phyloP scores from a whole-genome alignment of 2,888 invertebrate species.

The Meta bourneti region DNA sequence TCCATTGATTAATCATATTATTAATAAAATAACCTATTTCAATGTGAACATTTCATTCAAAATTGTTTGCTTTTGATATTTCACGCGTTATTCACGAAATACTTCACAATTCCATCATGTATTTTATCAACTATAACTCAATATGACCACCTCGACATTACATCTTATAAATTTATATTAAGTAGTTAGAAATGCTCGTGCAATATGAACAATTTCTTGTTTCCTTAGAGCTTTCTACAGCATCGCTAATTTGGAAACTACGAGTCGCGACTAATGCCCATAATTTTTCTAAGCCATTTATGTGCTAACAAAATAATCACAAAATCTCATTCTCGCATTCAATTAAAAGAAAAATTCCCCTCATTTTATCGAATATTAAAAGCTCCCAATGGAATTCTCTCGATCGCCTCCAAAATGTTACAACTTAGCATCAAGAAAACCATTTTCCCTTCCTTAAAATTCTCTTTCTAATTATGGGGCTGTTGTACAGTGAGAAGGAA shows the following conservation, averaged over 20 bases:
- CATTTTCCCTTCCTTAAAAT: background rate
- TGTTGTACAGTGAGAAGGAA: background rate
- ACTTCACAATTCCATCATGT: too few species aligned
- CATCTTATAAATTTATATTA: background rate
- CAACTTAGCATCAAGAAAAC: background rate
- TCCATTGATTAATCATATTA: too few species aligned
- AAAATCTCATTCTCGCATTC: background rate
- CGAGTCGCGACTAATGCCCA: background rate
- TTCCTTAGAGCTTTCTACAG: background rate
- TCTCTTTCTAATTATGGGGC: background rate
- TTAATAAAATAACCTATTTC: too few species aligned
- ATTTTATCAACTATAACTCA: background rate
- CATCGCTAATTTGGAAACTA: background rate
- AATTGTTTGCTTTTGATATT: too few species aligned
- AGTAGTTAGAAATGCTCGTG: background rate
- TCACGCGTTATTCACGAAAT: too few species aligned
- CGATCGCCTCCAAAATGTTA: background rate
- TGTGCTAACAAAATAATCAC: background rate
- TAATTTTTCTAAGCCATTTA: background rate
- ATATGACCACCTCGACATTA: background rate
- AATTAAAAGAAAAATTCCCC: background rate
- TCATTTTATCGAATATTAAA: background rate
- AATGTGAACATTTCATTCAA: too few species aligned
- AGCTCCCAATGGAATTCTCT: background rate
- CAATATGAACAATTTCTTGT: background rate